These are phyloP conservation scores for Ennomos erosarius DNA, from an alignment of 2,888 invertebrate species.

Conservation along the genomic window DNA sequence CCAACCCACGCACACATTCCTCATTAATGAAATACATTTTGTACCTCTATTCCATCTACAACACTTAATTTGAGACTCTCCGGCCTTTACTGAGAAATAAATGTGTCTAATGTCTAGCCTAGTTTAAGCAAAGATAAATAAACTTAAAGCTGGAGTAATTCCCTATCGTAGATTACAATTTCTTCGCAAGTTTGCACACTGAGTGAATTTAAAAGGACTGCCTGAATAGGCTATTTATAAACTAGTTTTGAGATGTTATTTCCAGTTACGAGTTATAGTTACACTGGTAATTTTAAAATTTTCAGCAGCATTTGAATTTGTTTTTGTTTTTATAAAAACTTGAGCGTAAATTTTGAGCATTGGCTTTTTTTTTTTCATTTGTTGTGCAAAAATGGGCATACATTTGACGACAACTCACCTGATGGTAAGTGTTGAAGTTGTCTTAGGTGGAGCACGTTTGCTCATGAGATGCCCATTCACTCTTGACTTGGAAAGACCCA, in stretches of 20 bases:
- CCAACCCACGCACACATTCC: constrained; percentile 6
- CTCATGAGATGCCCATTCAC: no score
- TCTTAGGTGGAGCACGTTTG: no score
- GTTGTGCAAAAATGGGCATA: no score
- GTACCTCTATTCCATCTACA: constrained; percentile 4
- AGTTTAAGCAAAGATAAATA: constrained; percentile 24
- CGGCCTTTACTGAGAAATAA: constrained; percentile 15
- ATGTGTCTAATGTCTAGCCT: constrained; percentile 22
- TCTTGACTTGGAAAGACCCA: no score
- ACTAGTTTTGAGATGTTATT: constrained; percentile 15
- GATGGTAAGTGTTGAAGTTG: no score
- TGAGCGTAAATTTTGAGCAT: no score
- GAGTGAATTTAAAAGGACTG: constrained; percentile 23
- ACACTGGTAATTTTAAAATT: no score
- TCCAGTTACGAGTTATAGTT: neutral
- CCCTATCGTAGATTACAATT: constrained; percentile 25
- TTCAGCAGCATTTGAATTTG: no score
- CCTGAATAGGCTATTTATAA: constrained; percentile 1
- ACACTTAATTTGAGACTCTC: constrained; percentile 15
- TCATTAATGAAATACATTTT: constrained; percentile 22
- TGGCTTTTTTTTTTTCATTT: no score
- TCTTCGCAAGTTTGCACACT: constrained; percentile 15
- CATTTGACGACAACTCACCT: no score
- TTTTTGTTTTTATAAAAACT: no score
- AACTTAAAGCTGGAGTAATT: constrained; percentile 16